Base-by-base conservation (phyloP, 92 coral and sea anemone genomes). In the Zoanthus solanderi region DNA sequence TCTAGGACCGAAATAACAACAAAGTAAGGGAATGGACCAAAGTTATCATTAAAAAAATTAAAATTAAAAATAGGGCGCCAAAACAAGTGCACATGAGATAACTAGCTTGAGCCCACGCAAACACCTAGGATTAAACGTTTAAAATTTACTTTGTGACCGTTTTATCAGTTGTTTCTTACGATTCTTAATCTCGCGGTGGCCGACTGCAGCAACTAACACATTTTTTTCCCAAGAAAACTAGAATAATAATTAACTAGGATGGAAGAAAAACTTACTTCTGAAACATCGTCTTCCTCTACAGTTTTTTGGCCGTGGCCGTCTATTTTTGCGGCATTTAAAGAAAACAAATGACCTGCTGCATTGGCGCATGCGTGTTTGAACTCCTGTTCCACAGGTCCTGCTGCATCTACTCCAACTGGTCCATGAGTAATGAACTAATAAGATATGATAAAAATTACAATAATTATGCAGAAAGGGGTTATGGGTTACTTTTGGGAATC, bases 281-380 rank as follows among this genome's bases (percentile, higher is more conserved):
- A 18, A 17, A 23, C 69, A 63, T 17, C 69, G 31, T 63, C 28
- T 63, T n/a, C 69, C 69, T 17, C 30, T 6, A 63, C 69, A 69
- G 45, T 69, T 29, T 30, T 69, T 69, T 3, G n/a, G 30, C 45
- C 54, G 78, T 17, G 14, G 1, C 3, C 65, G 61, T 52, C 16
- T 37, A 9, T 11, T 76, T 23, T 30, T 76, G 28, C 56, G 56
- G 56, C 81, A 76, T 9, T 56, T 76, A 56, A 76, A 76, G 81
- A 52, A 8, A 76, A 9, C 58, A 16, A 15, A 6, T 18, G 61
- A 15, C 16, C 46, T 85, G 60, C 46, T 85, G 60, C 88, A 88
- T n/a, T 61, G 72, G 68, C 90, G 90, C 75, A 45, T 48, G 73
- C 90, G 94, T 57, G 78, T 30, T 54, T 91, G 94, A n/a, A 53